Base-by-base conservation (phyloP, 2,888 invertebrate genomes). In the Chironomus tentans region DNA sequence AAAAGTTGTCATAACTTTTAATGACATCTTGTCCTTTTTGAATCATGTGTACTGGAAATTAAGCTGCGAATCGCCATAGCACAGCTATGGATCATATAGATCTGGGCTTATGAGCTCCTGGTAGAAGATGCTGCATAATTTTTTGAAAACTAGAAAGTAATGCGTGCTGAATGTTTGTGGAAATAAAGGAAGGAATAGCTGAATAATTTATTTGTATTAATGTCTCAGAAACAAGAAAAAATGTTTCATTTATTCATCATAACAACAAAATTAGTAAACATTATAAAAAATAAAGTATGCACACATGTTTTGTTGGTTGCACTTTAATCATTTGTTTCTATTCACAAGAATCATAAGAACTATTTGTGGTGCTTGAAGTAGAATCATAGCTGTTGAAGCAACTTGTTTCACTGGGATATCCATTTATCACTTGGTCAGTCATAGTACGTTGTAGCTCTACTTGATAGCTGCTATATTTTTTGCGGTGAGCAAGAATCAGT, bases 401-500 rank as follows among this genome's bases (percentile, higher is more conserved):
- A 38, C 10, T 38, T 56, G 56, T 15, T 7, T 69, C n/a, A n/a
- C n/a, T n/a, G n/a, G n/a, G n/a, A n/a, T n/a, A n/a, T n/a, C n/a
- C n/a, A n/a, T n/a, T n/a, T n/a, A n/a, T n/a, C n/a, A n/a, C n/a
- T n/a, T n/a, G n/a, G n/a, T n/a, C 71, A 6, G 15, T 48, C 47
- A 15, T 38, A 6, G n/a, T 48, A 15, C 50, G n/a, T n/a, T 15
- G 13, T 71, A 21, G n/a, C n/a, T 71, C 70, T 72, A 77, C 77
- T 78, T 77, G 77, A 76, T 79, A 79, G 77, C 79, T 70, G 78
- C 80, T 72, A 68, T 76, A 78, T 73, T 77, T 70, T 65, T 74
- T 75, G 77, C 91, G 86, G 80, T 89, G 87, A 65, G 89, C 87
- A 77, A 88, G 83, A 76, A 97, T 89, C 0, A 93, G 91, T 78